phyloP scores from a whole-genome alignment of 2,113 vertebrate genomes.

The Etia nguti region DNA sequence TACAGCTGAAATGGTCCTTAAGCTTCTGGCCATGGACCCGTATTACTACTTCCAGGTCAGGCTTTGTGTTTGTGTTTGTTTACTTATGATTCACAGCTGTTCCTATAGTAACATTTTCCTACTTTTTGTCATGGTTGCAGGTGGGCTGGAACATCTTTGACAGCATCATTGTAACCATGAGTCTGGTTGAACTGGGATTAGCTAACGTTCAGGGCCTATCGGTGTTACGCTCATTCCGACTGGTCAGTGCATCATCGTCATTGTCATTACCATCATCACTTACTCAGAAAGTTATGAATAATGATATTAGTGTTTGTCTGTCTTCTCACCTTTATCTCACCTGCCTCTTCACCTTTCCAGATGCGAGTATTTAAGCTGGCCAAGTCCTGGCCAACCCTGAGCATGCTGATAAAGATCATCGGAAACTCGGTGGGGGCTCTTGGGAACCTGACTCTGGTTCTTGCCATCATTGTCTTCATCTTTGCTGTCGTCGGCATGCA shows the following conservation, averaged over 20 bases:
- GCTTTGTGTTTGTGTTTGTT: neutral
- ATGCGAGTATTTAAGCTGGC: slow-evolving; percentile 94
- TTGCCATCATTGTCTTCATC: slow-evolving; percentile 96
- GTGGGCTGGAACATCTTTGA: slow-evolving; percentile 97
- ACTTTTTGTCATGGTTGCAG: slow-evolving; percentile 53
- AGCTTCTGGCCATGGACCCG: slow-evolving; percentile 91
- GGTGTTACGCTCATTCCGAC: slow-evolving; percentile 90
- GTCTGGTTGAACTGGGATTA: slow-evolving; percentile 89
- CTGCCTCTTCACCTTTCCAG: slow-evolving; percentile 52
- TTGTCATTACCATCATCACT: neutral
- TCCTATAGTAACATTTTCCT: neutral
- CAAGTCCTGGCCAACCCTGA: slow-evolving; percentile 95
- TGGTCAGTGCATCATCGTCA: slow-evolving; percentile 70
- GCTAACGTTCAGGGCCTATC: slow-evolving; percentile 88
- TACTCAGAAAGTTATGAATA: neutral
- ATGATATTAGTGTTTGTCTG: neutral
- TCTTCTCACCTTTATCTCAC: neutral
- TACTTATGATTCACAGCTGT: neutral
- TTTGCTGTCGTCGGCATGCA: slow-evolving; percentile 97
- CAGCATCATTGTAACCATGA: slow-evolving; percentile 92
- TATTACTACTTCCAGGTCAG: slow-evolving; percentile 84
- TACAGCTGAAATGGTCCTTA: slow-evolving; percentile 91
- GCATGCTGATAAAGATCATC: slow-evolving; percentile 96
- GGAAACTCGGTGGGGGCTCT: slow-evolving; percentile 91
- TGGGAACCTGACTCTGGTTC: slow-evolving; percentile 89